These are phyloP conservation scores for Drosophila anomalata DNA, from an alignment of 2,888 invertebrate genomes.

Conservation along the genomic window DNA sequence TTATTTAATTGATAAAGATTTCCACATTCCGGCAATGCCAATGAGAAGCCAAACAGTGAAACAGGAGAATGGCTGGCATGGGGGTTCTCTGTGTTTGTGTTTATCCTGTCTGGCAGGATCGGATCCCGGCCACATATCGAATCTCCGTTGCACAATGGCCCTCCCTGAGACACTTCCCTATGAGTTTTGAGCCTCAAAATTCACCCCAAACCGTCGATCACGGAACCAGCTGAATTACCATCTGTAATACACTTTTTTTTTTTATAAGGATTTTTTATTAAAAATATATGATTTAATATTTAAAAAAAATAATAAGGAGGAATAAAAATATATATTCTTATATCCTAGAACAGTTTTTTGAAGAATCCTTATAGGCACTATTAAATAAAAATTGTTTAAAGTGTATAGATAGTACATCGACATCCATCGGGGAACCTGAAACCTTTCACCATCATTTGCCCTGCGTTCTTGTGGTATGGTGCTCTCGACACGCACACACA, in stretches of 20 bases:
- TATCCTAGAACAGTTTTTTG: background rate
- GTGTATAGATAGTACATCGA: constrained; percentile 22
- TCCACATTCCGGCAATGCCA: constrained; percentile 70
- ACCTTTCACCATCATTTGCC: constrained; percentile 70
- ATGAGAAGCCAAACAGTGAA: constrained; percentile 57
- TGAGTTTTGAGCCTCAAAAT: background rate
- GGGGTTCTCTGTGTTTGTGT: constrained; percentile 37
- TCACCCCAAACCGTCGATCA: constrained; percentile 24
- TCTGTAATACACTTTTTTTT: constrained; percentile 9
- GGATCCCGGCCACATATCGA: constrained; percentile 55
- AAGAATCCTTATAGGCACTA: background rate
- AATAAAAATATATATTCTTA: no score
- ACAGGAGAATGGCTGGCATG: constrained; percentile 32
- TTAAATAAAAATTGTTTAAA: background rate
- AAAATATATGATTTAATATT: background rate
- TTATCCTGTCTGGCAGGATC: constrained; percentile 68
- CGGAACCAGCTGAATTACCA: constrained; percentile 32
- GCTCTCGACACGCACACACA: constrained; percentile 32
- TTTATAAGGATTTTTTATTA: no score
- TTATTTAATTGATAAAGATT: constrained; percentile 74
- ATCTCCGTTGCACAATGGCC: constrained; percentile 73
- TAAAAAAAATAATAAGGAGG: no score
- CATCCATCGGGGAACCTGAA: constrained; percentile 64
- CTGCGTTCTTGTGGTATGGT: constrained; percentile 56
- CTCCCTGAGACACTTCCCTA: constrained; percentile 17